Percentiles rank a stretch among this genome's conserved stretches.
These are phyloP conservation scores for Dusona sp. DNA, from an alignment of 2,888 invertebrate species.

Conservation along the genomic window DNA sequence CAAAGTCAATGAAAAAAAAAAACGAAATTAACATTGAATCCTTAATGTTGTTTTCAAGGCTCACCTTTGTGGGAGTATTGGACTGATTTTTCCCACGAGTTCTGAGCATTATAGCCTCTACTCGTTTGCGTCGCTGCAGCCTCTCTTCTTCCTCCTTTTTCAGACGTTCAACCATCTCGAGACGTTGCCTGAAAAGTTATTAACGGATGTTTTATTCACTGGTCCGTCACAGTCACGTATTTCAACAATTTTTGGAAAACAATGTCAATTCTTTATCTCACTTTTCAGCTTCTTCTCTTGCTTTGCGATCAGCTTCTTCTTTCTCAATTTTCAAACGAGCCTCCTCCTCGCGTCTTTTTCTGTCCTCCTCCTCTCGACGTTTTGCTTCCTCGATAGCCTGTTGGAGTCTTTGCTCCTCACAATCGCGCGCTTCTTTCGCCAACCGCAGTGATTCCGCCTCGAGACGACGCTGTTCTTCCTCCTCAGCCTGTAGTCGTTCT, in stretches of 20 bases:
- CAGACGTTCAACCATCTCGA: conserved; percentile 93
- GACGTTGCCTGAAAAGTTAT: conserved; percentile 86
- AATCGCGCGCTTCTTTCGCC: conserved; percentile 91
- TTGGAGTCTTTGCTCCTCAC: conserved; percentile 94
- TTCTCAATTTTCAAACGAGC: conserved; percentile 88
- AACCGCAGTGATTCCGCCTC: conserved; percentile 93
- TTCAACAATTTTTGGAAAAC: conserved; percentile 1
- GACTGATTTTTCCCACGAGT: conserved; percentile 88
- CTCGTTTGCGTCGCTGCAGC: conserved; percentile 94
- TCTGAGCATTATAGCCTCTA: conserved; percentile 96
- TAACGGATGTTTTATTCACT: conserved; percentile 2
- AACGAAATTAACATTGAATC: too few relatives aligned
- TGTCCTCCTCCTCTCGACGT: conserved; percentile 92
- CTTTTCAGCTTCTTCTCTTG: conserved; percentile 94
- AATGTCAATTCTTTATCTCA: conserved; percentile 68
- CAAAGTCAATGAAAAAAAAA: background rate
- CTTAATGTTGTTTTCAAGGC: background rate
- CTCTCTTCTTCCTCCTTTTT: conserved; percentile 96
- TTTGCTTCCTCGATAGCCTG: conserved; percentile 89
- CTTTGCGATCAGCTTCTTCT: conserved; percentile 92
- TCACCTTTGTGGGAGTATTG: conserved; percentile 85
- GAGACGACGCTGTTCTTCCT: conserved; percentile 92
- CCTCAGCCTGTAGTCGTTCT: conserved; percentile 90
- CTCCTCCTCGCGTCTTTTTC: conserved; percentile 89
- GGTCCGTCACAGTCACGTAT: background rate